Percentiles rank a stretch among this genome's conserved stretches.
phyloP scores from a whole-genome alignment of 2,113 vertebrate species.

The Paramormyrops kingsleyae region DNA sequence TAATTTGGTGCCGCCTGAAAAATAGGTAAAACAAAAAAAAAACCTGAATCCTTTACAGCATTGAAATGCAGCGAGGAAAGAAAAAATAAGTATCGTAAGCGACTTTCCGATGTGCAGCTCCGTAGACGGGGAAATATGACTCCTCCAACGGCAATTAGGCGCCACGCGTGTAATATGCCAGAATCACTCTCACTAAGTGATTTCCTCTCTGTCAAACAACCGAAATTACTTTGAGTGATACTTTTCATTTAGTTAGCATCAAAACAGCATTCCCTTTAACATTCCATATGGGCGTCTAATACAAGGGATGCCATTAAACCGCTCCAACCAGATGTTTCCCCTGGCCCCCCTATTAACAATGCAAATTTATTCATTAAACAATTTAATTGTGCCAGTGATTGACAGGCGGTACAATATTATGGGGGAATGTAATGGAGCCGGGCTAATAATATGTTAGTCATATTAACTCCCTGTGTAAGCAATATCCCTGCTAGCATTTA shows the following conservation, averaged over 20 bases:
- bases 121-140: conserved; percentile 21
- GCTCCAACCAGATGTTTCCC: conserved; percentile 61
- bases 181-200: conserved; percentile 63
- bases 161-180: conserved; percentile 49
- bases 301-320: conserved; percentile 54
- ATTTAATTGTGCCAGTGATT: conserved; percentile 69
- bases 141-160: conserved; percentile 56
- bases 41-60: neutral
- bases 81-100: conserved; percentile 32
- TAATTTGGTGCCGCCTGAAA: conserved; percentile 39
- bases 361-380: conserved; percentile 74
- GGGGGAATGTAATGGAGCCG: conserved; percentile 51
- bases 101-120: conserved; percentile 12
- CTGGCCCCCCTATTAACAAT: conserved; percentile 56
- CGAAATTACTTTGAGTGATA: conserved; percentile 63
- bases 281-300: conserved; percentile 64
- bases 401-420: conserved; percentile 57
- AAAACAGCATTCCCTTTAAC: conserved; percentile 57
- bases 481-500: conserved; percentile 56
- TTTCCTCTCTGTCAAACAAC: conserved; percentile 60
- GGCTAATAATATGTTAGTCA: conserved; percentile 66
- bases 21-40: conserved; percentile 25
- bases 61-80: conserved; percentile 34
- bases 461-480: conserved; percentile 57
- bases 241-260: conserved; percentile 66